These are phyloP conservation scores for Polyommatus icarus DNA, from an alignment of 2,888 invertebrate species.

Conservation along the genomic window DNA sequence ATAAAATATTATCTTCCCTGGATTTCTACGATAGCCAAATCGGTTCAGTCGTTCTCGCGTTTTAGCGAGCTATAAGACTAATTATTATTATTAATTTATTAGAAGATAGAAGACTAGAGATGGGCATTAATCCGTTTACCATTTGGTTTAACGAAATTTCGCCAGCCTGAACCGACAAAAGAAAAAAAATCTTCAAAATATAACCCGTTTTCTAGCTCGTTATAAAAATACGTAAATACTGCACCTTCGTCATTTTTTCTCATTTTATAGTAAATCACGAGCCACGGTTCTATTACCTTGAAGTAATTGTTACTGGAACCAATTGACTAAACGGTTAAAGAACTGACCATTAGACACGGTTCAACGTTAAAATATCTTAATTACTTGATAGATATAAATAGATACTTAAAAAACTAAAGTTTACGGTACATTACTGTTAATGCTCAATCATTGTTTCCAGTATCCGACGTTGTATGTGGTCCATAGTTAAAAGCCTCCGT, in stretches of 20 bases:
- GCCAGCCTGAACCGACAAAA: no score
- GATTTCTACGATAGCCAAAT: no score
- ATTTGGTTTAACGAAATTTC: no score
- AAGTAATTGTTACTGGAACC: constrained; percentile 23
- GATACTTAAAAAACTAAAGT: constrained; percentile 35
- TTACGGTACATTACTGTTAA: constrained; percentile 37
- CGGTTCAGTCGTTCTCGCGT: no score
- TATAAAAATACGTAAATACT: background rate
- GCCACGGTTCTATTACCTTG: constrained; percentile 27
- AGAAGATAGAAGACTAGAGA: no score
- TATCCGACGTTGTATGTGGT: background rate
- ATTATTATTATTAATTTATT: no score
- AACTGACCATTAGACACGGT: constrained; percentile 27
- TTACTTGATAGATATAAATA: constrained; percentile 27
- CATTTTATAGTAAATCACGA: constrained; percentile 8
- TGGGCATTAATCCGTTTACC: no score
- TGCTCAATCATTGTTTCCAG: background rate
- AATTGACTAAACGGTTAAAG: constrained; percentile 32
- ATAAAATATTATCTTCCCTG: no score
- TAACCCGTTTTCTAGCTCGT: background rate
- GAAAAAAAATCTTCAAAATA: no score
- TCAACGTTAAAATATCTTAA: constrained; percentile 30
- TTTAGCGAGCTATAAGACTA: no score
- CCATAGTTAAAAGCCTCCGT: background rate
- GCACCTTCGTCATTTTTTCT: background rate